phyloP scores from a whole-genome alignment of 2,113 vertebrate genomes.

The Tychaedon coryphoeus region DNA sequence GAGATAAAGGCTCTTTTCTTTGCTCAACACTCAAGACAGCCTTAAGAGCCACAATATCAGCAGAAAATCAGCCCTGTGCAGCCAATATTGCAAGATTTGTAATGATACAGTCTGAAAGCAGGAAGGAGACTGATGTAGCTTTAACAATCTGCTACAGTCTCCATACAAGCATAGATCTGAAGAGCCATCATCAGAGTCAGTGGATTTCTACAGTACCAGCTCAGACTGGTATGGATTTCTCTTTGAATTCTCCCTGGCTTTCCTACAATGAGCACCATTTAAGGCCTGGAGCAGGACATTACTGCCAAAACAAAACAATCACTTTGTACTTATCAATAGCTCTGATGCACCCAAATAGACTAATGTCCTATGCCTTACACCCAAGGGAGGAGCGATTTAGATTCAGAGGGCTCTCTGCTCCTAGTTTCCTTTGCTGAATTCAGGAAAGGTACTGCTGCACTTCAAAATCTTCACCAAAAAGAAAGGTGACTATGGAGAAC shows the following conservation, averaged over 20 bases:
- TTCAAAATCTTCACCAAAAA: not conserved
- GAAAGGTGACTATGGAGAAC: not conserved
- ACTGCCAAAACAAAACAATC: not conserved
- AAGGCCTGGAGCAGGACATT: not conserved
- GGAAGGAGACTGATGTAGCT: not conserved
- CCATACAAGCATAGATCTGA: not conserved
- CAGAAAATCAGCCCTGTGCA: not conserved
- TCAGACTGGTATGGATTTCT: not conserved
- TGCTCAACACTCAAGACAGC: not conserved
- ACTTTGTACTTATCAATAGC: not conserved
- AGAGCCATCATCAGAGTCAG: not conserved
- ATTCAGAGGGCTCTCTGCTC: not conserved
- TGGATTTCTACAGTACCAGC: not conserved
- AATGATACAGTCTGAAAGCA: not conserved
- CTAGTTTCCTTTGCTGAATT: not conserved
- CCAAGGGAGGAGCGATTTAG: not conserved
- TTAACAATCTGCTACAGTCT: not conserved
- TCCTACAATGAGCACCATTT: not conserved
- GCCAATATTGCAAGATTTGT: not conserved
- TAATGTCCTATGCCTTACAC: not conserved
- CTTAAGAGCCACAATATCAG: not conserved
- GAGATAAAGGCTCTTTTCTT: slow-evolving; percentile 4
- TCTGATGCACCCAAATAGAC: not conserved
- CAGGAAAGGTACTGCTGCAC: not conserved
- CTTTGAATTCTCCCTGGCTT: not conserved